These are phyloP conservation scores for Serilophus lunatus DNA, from an alignment of 2,113 vertebrate genomes.

Conservation along the genomic window DNA sequence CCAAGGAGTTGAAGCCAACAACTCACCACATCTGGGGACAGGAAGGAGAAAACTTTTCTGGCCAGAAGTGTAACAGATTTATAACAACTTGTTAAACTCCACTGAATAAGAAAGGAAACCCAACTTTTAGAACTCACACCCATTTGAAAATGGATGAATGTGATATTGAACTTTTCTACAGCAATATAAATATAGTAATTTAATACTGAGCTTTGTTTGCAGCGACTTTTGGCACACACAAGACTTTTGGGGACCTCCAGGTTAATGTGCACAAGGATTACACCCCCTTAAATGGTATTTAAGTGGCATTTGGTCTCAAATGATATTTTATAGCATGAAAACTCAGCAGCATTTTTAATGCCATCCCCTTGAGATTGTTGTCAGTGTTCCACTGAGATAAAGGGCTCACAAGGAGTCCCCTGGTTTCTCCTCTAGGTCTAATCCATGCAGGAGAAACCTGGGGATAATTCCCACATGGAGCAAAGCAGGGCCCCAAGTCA, in stretches of 20 bases:
- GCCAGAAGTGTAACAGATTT: not conserved
- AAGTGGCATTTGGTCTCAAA: not conserved
- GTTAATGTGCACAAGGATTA: rapidly evolving
- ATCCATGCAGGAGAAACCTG: rapidly evolving
- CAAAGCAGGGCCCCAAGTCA: not conserved
- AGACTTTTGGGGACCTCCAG: not conserved
- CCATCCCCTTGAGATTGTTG: rapidly evolving
- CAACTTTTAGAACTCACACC: not conserved
- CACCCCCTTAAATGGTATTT: not conserved
- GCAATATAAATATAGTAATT: no score
- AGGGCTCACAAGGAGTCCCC: rapidly evolving
- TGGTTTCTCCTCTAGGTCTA: not conserved
- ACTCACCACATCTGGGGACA: not conserved
- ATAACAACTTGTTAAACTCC: not conserved
- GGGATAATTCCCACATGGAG: not conserved
- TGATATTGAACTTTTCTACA: not conserved
- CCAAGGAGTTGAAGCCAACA: not conserved
- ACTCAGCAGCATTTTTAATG: not conserved
- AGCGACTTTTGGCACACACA: not conserved
- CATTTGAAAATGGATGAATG: not conserved
- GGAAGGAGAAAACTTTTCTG: not conserved
- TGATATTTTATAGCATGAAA: rapidly evolving
- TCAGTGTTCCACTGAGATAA: no score
- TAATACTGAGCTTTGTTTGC: not conserved
- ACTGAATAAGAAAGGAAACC: not conserved